Conservation (phyloP, 2,888 invertebrate genomes). For the Ormia ochracea region DNA sequence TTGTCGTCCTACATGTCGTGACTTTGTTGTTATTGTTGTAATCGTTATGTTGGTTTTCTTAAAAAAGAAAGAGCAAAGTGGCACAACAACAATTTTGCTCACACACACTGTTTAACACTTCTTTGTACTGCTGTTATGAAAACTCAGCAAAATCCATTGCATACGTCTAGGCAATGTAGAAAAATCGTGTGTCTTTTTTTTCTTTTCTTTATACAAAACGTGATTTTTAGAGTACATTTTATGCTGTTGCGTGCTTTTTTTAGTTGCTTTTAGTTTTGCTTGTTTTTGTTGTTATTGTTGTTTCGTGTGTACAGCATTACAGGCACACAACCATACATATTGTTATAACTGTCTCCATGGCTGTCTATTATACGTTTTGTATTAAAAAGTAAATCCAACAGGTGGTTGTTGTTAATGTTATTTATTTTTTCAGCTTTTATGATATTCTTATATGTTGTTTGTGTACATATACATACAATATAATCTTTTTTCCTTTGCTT, state of each 20-base stretch:
- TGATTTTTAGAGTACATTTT: slow-evolving; percentile 51
- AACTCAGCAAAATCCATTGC: slow-evolving; percentile 30
- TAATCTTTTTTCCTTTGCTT: slow-evolving; percentile 1
- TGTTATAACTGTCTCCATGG: slow-evolving; percentile 39
- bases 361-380: slow-evolving; percentile 44
- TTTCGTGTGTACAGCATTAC: background rate
- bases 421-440: slow-evolving; percentile 52
- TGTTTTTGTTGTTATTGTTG: slow-evolving; percentile 24
- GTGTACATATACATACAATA: slow-evolving; percentile 6
- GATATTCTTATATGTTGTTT: slow-evolving; percentile 57
- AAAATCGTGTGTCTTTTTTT: background rate
- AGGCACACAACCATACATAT: background rate
- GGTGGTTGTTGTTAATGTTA: slow-evolving; percentile 57
- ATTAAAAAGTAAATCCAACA: slow-evolving; percentile 58
- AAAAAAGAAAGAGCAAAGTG: background rate
- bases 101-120: background rate
- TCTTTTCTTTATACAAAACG: slow-evolving; percentile 7
- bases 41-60: slow-evolving; percentile 47
- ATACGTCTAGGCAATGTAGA: slow-evolving; percentile 39
- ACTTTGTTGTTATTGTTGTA: slow-evolving; percentile 42
- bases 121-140: background rate
- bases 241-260: slow-evolving; percentile 46
- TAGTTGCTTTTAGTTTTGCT: slow-evolving; percentile 26
- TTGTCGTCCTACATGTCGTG: background rate
- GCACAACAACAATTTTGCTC: background rate